These are phyloP conservation scores for Amphiduros pacificus DNA, from an alignment of 2,888 invertebrate species.

Conservation along the genomic window DNA sequence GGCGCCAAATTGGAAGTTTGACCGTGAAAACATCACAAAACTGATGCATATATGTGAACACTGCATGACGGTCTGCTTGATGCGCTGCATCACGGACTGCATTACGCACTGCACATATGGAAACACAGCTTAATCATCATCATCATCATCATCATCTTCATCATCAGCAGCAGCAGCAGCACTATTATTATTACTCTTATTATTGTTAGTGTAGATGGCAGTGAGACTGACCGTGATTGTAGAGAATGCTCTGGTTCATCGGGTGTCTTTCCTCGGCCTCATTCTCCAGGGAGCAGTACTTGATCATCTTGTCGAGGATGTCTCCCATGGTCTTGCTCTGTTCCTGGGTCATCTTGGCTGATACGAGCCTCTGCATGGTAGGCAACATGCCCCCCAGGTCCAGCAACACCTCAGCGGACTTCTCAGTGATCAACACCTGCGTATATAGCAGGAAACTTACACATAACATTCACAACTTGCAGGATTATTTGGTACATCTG, in stretches of 20 bases:
- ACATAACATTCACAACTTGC: too few species aligned
- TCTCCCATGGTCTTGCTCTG: conserved; percentile 52
- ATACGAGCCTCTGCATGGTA: conserved; percentile 44
- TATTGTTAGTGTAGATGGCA: not conserved
- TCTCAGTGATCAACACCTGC: conserved; percentile 55
- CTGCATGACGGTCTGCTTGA: too few species aligned
- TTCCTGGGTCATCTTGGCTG: conserved; percentile 51
- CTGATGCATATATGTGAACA: too few species aligned
- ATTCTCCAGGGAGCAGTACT: conserved; percentile 55
- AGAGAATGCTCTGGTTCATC: conserved; percentile 59
- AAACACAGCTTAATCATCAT: too few species aligned
- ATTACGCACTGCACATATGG: too few species aligned
- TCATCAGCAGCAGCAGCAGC: too few species aligned
- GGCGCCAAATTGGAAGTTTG: too few species aligned
- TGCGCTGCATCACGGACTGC: too few species aligned
- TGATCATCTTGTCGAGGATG: conserved; percentile 50
- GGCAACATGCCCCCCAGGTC: conserved; percentile 53
- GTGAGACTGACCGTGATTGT: conserved; percentile 50
- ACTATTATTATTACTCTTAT: not conserved
- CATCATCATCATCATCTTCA: too few species aligned
- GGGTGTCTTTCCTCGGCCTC: conserved; percentile 57
- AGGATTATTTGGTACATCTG: too few species aligned
- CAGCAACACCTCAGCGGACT: conserved; percentile 49
- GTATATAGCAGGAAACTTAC: not conserved
- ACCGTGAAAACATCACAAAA: too few species aligned